Evolutionary conservation across 2,797 vertebrate species (phyloP).

Genomic region (Pagetopsis macropterus): DNA sequence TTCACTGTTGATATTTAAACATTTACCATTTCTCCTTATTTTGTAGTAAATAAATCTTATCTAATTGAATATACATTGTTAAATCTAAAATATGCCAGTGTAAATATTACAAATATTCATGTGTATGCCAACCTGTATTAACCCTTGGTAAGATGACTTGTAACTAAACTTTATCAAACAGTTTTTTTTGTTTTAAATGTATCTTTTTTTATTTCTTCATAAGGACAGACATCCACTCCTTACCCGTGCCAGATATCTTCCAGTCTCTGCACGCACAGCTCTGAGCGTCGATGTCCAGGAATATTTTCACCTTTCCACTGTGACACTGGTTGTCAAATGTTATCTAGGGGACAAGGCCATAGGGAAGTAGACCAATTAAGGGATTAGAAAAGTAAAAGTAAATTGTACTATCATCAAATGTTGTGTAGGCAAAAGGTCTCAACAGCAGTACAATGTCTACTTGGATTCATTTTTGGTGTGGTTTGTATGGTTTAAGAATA

Average conservation of each 20-base stretch:
- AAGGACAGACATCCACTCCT: constrained; percentile 28
- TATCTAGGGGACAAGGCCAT: constrained; percentile 82
- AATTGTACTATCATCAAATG: background rate
- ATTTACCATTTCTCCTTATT: background rate
- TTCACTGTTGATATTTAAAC: no score
- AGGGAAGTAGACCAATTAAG: background rate
- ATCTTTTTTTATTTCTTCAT: background rate
- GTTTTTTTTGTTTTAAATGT: no score
- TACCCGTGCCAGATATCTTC: constrained; percentile 92
- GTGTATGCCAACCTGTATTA: background rate
- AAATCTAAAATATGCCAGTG: background rate
- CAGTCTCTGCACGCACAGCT: constrained; percentile 89
- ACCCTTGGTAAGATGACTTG: background rate
- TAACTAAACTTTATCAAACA: background rate
- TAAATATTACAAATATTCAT: background rate
- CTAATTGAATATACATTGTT: no score
- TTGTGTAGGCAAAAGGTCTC: background rate
- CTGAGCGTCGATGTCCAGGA: constrained; percentile 87
- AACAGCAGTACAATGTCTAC: background rate
- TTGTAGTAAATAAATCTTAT: no score
- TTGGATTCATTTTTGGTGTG: background rate
- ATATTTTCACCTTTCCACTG: constrained; percentile 94
- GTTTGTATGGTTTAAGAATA: background rate
- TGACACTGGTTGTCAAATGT: constrained; percentile 93
- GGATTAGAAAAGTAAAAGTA: background rate